phyloP scores from a whole-genome alignment of 2,113 vertebrate species.

The Cryptomyrus ogoouensis region DNA sequence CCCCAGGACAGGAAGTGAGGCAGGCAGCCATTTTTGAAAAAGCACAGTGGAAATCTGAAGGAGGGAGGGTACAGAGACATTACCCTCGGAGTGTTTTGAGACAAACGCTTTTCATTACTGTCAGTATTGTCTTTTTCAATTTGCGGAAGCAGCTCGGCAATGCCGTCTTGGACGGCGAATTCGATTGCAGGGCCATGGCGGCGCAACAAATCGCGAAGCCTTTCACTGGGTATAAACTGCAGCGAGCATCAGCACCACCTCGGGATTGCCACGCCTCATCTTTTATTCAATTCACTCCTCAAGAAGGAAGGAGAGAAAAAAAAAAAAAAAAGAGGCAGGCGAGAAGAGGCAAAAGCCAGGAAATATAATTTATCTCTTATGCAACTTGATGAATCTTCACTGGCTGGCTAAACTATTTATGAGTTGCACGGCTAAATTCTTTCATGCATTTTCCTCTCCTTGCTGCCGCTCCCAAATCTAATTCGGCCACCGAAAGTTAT shows the following conservation, averaged over 20 bases:
- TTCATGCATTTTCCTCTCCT: conserved; percentile 57
- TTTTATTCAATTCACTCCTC: conserved; percentile 49
- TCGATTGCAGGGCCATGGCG: conserved; percentile 32
- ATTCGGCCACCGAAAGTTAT: conserved; percentile 55
- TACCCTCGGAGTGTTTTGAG: conserved; percentile 22
- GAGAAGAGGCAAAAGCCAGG: conserved; percentile 34
- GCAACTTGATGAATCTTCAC: conserved; percentile 71
- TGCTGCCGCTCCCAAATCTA: conserved; percentile 62
- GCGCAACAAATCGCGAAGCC: conserved; percentile 33
- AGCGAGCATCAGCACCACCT: conserved; percentile 45
- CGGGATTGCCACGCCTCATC: conserved; percentile 39
- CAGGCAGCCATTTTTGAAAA: conserved; percentile 2
- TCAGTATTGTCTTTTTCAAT: conserved; percentile 37
- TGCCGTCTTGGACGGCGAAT: conserved; percentile 30
- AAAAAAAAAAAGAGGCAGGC: conserved; percentile 22
- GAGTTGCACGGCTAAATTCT: conserved; percentile 65
- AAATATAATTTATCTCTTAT: conserved; percentile 65
- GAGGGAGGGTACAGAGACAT: not conserved
- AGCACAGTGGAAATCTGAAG: conserved; percentile 11
- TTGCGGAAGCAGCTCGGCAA: conserved; percentile 7
- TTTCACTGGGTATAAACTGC: conserved; percentile 43
- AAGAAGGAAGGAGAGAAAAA: conserved; percentile 33
- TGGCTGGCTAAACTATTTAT: conserved; percentile 73
- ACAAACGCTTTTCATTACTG: conserved; percentile 42
- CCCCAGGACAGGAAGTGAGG: conserved; percentile 2